Base-by-base conservation (phyloP, 2,888 invertebrate species). In the Pogonocherus hispidulus region DNA sequence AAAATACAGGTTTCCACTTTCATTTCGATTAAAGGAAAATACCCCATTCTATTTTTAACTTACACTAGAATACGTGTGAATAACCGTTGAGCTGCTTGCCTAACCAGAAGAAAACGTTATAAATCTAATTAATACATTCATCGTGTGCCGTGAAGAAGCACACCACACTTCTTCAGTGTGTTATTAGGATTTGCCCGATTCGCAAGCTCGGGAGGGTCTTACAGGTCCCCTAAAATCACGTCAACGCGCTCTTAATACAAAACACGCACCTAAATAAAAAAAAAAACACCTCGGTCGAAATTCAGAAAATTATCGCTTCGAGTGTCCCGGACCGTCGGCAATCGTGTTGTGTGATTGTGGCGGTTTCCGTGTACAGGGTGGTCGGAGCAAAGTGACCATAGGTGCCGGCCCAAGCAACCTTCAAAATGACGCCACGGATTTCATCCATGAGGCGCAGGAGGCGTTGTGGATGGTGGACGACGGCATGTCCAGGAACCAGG, bases 331-430 rank as follows among this genome's bases (percentile, higher is more conserved):
- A 27, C 4, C 8, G 35, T 16, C 22, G 44, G 32, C 20, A 19
- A 32, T 49, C 60, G 52, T 52, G 59, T 35, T 63, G 59, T 49
- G 52, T 9, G 9, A 6, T 11, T 54, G 44, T 55, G 27, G 23
- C 41, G 37, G 46, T 14, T 22, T 27, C 51, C 27, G 51, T 14
- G 6, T 44, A 19, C 56, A 37, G 54, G 35, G 64, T 54, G 46
- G 4, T n/a, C 19, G 18, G 2, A 37, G 44, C 51, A 47, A 22
- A 35, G 35, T 32, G 44, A 62, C 47, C 37, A 70, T 89, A 89
- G 89, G 89, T 84, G 86, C 88, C 76, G 87, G 86, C 83, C 88
- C 88, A 77, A 89, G 89, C 84, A 86, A 86, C 83, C 86, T 86
- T 83, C 86, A 87, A 83, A 86, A 87, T 76, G 84, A 84, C 56